phyloP scores from a whole-genome alignment of 2,113 vertebrate species.

The Choloepus hoffmanni region DNA sequence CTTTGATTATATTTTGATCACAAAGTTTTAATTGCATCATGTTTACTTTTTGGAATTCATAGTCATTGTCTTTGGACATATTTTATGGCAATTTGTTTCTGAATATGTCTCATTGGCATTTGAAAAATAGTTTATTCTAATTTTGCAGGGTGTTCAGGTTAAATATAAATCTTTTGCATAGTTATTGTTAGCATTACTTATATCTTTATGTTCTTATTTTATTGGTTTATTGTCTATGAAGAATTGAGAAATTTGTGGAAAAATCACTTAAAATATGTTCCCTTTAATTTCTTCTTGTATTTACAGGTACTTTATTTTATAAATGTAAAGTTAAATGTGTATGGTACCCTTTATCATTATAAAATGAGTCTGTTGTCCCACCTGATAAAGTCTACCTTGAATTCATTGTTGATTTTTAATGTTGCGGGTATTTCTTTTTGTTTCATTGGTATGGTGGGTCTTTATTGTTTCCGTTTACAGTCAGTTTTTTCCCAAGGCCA shows the following conservation, averaged over 20 bases:
- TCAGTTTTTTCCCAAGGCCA: background rate
- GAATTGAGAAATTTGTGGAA: slow-evolving; percentile 8
- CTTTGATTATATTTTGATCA: background rate
- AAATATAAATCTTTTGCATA: background rate
- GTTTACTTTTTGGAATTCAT: slow-evolving; percentile 22
- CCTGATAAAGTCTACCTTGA: slow-evolving; percentile 39
- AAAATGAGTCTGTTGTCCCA: slow-evolving; percentile 27
- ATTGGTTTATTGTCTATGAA: background rate
- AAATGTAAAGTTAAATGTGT: slow-evolving; percentile 2
- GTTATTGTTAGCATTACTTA: slow-evolving; percentile 4
- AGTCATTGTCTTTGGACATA: background rate
- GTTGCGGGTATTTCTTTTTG: background rate
- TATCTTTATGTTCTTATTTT: background rate
- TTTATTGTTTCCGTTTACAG: slow-evolving; percentile 38
- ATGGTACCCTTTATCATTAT: background rate
- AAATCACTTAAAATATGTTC: slow-evolving; percentile 8
- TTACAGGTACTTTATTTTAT: slow-evolving; percentile 39
- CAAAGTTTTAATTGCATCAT: background rate
- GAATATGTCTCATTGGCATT: background rate
- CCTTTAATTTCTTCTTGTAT: background rate
- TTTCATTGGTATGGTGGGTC: background rate
- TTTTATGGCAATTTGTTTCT: background rate
- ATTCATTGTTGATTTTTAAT: background rate
- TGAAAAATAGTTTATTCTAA: slow-evolving; percentile 24
- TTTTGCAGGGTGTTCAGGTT: background rate